Conservation (phyloP, 2,888 invertebrate genomes). For the Petrophora chlorosata region DNA sequence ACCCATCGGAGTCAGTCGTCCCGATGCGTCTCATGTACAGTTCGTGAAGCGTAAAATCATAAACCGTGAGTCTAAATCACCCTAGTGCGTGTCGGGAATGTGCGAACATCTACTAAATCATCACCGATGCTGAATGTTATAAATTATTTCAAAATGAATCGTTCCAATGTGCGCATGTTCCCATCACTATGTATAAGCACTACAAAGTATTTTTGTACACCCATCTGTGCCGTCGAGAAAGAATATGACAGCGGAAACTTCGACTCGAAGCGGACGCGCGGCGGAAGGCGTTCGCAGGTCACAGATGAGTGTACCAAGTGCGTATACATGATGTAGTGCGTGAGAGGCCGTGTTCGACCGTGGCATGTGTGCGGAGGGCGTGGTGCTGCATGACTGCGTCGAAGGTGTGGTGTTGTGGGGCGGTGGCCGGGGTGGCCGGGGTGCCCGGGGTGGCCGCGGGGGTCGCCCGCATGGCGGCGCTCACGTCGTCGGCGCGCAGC, state of each 20-base stretch:
- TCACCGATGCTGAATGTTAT: conserved; percentile 18
- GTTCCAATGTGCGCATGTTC: conserved; percentile 35
- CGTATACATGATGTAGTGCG: conserved; percentile 41
- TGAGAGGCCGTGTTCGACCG: conserved; percentile 64
- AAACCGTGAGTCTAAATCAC: conserved; percentile 37
- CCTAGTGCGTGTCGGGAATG: conserved; percentile 37
- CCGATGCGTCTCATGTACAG: conserved; percentile 63
- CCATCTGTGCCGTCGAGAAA: conserved; percentile 30
- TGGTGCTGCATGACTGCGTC: conserved; percentile 83
- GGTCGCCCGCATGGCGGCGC: conserved; percentile 68
- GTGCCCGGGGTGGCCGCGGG: conserved; percentile 45
- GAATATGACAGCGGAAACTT: background rate
- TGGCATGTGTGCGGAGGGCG: conserved; percentile 78
- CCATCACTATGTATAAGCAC: conserved; percentile 40
- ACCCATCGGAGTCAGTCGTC: conserved; percentile 47
- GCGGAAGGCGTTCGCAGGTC: conserved; percentile 26
- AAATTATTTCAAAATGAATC: conserved; percentile 12
- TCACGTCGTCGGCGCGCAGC: conserved; percentile 82
- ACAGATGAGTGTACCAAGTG: conserved; percentile 41
- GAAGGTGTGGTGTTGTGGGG: conserved; percentile 81
- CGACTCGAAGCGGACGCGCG: background rate
- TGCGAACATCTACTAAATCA: conserved; percentile 35
- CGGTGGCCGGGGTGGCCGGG: conserved; percentile 56
- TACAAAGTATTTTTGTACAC: conserved; percentile 35
- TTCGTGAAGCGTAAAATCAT: conserved; percentile 62